These are phyloP conservation scores for Eremophila alpestris DNA, from an alignment of 2,797 vertebrate species.

Conservation along the genomic window DNA sequence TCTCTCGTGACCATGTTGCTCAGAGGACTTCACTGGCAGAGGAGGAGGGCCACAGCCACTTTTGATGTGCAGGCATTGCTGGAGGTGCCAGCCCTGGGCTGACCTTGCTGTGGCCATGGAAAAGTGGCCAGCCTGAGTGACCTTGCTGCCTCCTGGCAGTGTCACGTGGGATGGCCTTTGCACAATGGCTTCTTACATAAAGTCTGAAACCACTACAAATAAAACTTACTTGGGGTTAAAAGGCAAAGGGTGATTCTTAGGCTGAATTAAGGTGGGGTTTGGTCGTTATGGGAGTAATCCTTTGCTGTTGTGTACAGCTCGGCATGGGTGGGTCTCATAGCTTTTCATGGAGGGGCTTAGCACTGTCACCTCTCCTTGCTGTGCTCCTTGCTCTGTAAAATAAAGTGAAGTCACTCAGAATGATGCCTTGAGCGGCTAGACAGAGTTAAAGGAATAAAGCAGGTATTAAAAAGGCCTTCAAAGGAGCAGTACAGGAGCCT, in stretches of 20 bases:
- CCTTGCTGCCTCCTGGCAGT: background rate
- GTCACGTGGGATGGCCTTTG: background rate
- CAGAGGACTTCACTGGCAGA: background rate
- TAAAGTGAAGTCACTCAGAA: background rate
- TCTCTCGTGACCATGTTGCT: background rate
- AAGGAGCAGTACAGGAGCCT: background rate
- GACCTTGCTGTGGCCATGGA: background rate
- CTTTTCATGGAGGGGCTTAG: background rate
- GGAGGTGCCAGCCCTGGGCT: background rate
- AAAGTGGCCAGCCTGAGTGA: background rate
- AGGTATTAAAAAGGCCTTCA: background rate
- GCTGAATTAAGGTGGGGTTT: background rate
- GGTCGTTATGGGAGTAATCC: accelerated
- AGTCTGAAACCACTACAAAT: background rate
- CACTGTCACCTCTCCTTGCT: background rate
- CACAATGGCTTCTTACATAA: accelerated
- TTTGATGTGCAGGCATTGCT: background rate
- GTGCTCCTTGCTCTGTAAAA: background rate
- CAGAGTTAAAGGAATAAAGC: background rate
- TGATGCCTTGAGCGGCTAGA: background rate
- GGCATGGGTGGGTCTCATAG: background rate
- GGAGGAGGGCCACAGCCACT: background rate
- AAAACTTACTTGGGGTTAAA: background rate
- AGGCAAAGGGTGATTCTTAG: background rate
- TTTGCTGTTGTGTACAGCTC: background rate